A percentile compares a stretch with the other conserved stretches of the same genome.
Conservation (phyloP, 2,113 vertebrate genomes). For the Rhynchomys soricoides region DNA sequence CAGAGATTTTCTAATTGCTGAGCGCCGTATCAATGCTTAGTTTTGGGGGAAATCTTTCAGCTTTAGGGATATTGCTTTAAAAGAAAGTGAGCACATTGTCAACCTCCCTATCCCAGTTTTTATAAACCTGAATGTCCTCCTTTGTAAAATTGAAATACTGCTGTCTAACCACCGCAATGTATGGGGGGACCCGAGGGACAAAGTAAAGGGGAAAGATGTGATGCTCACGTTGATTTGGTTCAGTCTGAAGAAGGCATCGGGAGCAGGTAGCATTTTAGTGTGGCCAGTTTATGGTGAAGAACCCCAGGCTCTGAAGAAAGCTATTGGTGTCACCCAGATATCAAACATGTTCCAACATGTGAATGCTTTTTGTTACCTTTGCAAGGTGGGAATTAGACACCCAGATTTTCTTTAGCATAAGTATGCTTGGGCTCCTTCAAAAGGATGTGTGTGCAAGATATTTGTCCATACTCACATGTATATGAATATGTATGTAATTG, state of each 20-base stretch:
- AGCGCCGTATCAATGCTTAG: neutral
- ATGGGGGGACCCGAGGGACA: neutral
- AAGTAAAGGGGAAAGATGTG: neutral
- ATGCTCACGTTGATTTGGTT: neutral
- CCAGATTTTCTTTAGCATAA: constrained; percentile 46
- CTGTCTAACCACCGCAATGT: neutral
- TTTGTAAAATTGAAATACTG: neutral
- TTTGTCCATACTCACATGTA: neutral
- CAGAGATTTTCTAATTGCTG: neutral
- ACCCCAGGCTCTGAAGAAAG: neutral
- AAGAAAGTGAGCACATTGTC: neutral
- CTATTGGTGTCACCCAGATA: neutral
- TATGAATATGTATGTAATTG: neutral
- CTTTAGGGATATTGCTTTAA: neutral
- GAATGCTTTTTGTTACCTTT: neutral
- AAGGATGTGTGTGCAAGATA: neutral
- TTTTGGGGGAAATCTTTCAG: neutral
- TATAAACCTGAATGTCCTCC: constrained; percentile 3
- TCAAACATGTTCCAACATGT: neutral
- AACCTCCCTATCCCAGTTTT: neutral
- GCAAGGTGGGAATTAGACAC: neutral
- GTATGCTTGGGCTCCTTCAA: neutral
- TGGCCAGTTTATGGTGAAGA: constrained; percentile 3
- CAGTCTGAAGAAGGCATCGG: neutral
- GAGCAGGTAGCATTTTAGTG: neutral